Percentiles rank a stretch among this genome's conserved stretches.
These are phyloP conservation scores for Ruditapes philippinarum DNA, from an alignment of 1,140 invertebrate genomes.

Conservation along the genomic window DNA sequence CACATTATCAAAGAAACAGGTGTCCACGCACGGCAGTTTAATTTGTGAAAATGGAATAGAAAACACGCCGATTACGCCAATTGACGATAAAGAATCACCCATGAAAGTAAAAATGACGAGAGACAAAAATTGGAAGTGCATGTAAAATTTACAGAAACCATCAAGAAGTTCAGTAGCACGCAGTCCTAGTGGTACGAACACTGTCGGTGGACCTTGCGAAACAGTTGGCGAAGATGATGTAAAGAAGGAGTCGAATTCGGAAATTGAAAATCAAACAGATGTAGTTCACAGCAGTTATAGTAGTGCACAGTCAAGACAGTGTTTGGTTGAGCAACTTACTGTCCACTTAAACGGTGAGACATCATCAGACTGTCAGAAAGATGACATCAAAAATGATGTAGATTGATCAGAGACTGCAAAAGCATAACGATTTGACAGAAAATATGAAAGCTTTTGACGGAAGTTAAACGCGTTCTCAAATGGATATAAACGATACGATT, in stretches of 20 bases:
- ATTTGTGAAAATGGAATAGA: background rate
- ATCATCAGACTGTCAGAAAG: conserved; percentile 10
- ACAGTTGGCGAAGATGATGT: too few relatives aligned
- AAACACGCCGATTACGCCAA: background rate
- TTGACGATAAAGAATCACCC: conserved; percentile 1
- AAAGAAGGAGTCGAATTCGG: too few relatives aligned
- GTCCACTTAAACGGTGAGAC: conserved; percentile 4
- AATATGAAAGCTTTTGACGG: too few relatives aligned
- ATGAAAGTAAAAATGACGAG: conserved; percentile 15
- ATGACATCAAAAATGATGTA: background rate
- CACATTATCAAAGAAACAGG: too few relatives aligned
- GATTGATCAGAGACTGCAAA: background rate
- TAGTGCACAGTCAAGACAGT: background rate
- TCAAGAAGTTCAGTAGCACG: background rate
- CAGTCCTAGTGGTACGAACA: conserved; percentile 18
- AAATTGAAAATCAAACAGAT: too few relatives aligned
- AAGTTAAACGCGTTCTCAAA: background rate
- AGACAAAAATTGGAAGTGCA: conserved; percentile 4
- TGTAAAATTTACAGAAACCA: background rate
- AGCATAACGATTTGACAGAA: too few relatives aligned
- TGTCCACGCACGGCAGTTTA: background rate
- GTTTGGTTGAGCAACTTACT: conserved; percentile 2
- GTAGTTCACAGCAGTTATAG: too few relatives aligned
- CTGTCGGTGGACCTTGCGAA: background rate
- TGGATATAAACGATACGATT: background rate